Evolutionary conservation across 1,140 invertebrate genomes (phyloP), one percentile per base, ranked within the genome.

Genomic region (Dinoponera quadriceps): DNA sequence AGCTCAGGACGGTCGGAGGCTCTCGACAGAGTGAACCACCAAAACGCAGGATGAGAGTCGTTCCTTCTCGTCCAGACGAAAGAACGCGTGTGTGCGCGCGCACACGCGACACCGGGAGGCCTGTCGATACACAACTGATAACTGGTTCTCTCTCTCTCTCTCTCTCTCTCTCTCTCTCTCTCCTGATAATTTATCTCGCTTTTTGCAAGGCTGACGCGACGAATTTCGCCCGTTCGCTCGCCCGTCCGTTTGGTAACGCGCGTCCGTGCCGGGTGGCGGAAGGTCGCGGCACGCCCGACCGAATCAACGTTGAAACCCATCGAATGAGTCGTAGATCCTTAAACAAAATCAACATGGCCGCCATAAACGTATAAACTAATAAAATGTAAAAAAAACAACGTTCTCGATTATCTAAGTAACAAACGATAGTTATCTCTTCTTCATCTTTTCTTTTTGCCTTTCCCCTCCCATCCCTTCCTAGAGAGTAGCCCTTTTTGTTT

Each of bases 311-410:
- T 48, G 86, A 90, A 87, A 86, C 89, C 85, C 88, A 87, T 90
- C 86, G 88, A 86, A 87, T 85, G 89, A 89, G 90, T 90, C 85
- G 87, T 89, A 91, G 90, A 93, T 92, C 86, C 87, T 90, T 91
- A 93, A 94, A 94, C 90, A 93, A 94, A 94, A 94, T 88, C 92
- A 94, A 92, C 92, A 93, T 94, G 93, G 91, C 92, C 93, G 93
- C 92, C 92, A 49, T 93, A 92, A 93, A 94, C 90, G 92, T 93
- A 94, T 92, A 93, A 94, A 94, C 93, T 93, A 94, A 94, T 94
- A 94, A 94, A 94, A 94, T 94, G 93, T 94, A 93, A 92, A 92
- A 91, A 94, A 94, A 94, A 94, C 93, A 94, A 94, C 92, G 90
- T 93, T 93, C 91, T 94, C 89, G 91, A 94, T 93, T 92, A 94